Percentiles rank a stretch among this genome's conserved stretches.
Evolutionary conservation across 2,888 invertebrate genomes (phyloP).

Genomic region (Tineola bisselliella): DNA sequence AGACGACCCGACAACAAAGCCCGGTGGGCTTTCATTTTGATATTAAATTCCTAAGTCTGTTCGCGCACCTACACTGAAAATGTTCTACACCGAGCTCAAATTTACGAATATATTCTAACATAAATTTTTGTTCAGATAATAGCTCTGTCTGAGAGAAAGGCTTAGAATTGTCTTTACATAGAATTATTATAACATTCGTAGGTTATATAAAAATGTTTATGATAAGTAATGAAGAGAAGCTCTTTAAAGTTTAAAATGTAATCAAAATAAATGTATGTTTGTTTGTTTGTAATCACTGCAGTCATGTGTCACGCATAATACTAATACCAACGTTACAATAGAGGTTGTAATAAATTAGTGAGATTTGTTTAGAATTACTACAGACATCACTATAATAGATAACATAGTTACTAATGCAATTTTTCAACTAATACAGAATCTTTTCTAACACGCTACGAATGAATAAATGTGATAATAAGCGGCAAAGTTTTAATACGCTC

Average conservation of each 20-base stretch:
- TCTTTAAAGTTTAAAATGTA: background rate
- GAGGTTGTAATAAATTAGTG: too few relatives aligned
- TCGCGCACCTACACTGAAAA: slow-evolving; percentile 10
- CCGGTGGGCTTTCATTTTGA: slow-evolving; percentile 26
- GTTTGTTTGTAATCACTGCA: background rate
- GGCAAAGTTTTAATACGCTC: background rate
- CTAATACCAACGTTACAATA: too few relatives aligned
- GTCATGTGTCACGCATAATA: background rate
- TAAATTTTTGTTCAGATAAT: background rate
- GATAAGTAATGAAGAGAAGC: too few relatives aligned
- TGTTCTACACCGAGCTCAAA: background rate
- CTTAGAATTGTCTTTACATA: too few relatives aligned
- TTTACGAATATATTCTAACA: background rate
- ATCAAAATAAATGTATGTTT: background rate
- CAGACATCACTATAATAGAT: too few relatives aligned
- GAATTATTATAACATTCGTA: too few relatives aligned
- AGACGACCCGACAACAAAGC: slow-evolving; percentile 29
- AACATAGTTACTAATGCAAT: too few relatives aligned
- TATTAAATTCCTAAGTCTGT: slow-evolving; percentile 31
- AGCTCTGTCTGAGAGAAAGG: too few relatives aligned
- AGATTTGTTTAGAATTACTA: too few relatives aligned
- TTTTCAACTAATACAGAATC: background rate
- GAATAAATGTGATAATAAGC: background rate
- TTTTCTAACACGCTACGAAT: background rate
- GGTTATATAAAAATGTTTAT: too few relatives aligned